Conservation (phyloP, 53 echinoderm and acorn worm species). For the Astropecten irregularis region DNA sequence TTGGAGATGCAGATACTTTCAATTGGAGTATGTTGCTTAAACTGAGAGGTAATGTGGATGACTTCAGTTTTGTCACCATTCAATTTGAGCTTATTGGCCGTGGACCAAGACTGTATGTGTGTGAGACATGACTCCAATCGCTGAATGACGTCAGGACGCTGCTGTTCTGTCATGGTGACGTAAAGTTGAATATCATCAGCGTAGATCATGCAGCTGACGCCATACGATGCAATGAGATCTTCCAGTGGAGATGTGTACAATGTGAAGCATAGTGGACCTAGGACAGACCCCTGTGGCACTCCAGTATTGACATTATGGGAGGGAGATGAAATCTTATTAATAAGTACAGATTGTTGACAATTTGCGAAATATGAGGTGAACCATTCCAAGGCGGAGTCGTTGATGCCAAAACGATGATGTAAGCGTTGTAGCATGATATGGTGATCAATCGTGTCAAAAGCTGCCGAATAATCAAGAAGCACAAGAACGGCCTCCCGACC, state of each 20-base stretch:
- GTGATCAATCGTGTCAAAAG: constrained; percentile 8
- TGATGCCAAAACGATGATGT: background rate
- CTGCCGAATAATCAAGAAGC: background rate
- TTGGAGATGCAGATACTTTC: background rate
- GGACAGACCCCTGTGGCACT: constrained; percentile 12
- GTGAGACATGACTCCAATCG: background rate
- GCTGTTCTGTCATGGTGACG: background rate
- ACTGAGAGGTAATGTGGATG: constrained; percentile 12
- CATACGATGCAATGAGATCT: background rate
- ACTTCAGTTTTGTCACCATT: no score
- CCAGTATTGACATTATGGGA: background rate
- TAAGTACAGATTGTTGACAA: background rate
- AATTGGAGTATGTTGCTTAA: background rate
- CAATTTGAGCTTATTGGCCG: background rate
- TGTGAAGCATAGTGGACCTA: background rate
- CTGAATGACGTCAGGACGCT: background rate
- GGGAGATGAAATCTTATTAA: background rate
- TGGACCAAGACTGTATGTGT: background rate
- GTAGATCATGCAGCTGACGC: background rate
- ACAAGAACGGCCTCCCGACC: background rate
- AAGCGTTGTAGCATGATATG: background rate
- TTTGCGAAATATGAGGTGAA: background rate
- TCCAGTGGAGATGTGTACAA: background rate
- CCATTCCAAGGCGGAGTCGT: constrained; percentile 5
- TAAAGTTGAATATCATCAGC: background rate